These are phyloP conservation scores for Fragum whitleyi DNA, from an alignment of 2,888 invertebrate species.

Conservation along the genomic window DNA sequence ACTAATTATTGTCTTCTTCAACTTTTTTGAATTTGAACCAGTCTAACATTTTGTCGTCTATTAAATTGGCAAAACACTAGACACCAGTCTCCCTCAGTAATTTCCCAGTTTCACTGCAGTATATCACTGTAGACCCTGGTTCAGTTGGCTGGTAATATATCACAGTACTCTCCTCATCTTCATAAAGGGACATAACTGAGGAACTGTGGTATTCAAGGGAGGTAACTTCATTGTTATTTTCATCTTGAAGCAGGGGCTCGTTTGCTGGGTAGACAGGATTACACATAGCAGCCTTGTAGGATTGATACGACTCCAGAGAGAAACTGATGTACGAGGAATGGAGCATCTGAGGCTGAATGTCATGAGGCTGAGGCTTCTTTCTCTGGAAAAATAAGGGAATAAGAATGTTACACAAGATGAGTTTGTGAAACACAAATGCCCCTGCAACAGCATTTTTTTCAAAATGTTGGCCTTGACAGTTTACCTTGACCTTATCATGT, in stretches of 20 bases:
- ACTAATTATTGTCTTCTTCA: too few species aligned
- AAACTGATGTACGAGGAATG: constrained; percentile 22
- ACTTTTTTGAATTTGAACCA: too few species aligned
- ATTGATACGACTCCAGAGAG: constrained; percentile 51
- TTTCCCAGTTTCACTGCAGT: constrained; percentile 37
- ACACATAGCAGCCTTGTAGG: constrained; percentile 63
- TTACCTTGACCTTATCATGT: too few species aligned
- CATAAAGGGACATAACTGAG: constrained; percentile 63
- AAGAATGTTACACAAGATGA: too few species aligned
- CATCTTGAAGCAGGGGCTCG: constrained; percentile 44
- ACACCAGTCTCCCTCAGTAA: constrained; percentile 56
- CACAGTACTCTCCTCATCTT: constrained; percentile 20
- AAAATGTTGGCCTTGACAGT: too few species aligned
- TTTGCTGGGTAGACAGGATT: constrained; percentile 47
- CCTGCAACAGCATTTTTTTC: too few species aligned
- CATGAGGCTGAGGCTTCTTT: constrained; percentile 10
- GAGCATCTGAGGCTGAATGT: constrained; percentile 19
- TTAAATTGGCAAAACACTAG: constrained; percentile 4
- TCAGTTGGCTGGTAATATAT: constrained; percentile 59
- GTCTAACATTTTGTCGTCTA: too few species aligned
- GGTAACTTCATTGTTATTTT: constrained; percentile 45
- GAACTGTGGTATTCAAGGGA: constrained; percentile 53
- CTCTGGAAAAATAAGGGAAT: constrained; percentile 15
- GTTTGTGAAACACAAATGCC: too few species aligned
- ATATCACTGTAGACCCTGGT: constrained; percentile 42